Evolutionary conservation across 2,888 invertebrate genomes (phyloP), one percentile per base, ranked within the genome.

Genomic region (Tetragonula carbonaria): DNA sequence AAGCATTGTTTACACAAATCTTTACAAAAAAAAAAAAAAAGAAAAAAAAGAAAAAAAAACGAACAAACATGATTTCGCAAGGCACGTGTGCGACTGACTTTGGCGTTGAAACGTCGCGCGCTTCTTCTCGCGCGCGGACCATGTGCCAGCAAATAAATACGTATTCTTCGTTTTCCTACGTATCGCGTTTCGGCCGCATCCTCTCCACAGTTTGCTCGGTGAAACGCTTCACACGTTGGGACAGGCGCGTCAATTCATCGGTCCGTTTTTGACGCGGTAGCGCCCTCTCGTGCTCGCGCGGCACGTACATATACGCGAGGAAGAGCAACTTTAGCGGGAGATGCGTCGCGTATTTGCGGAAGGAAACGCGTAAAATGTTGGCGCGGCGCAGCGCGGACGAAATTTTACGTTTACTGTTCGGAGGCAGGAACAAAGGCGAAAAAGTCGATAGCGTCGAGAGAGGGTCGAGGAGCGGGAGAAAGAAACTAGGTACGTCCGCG

Each of bases 111-210:
- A 33, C 55, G n/a, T 57, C 33, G 33, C 38, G 71, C 23, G 33
- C 18, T n/a, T 16, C 57, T 13, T 38, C 18, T 45, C 45, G 45
- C 45, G 2, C 11, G 33, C 45, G 45, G 8, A 45, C 45, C 45
- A 8, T 45, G 33, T 14, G 70, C 55, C 68, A 53, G 14, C 28
- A 28, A 80, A 82, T 81, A 81, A 81, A 81, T 81, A 81, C 67
- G 53, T 28, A 28, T 45, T 14, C 45, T 45, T 23, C 11, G 4
- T 23, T 45, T 33, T 45, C 13, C n/a, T 21, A 13, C 51, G 14
- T 21, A 2, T 67, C 28, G 23, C 11, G 23, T 23, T n/a, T 51
- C 23, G 23, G 18, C 8, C 4, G 11, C n/a, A 53, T 0, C 28
- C 23, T 50, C 21, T n/a, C 38, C n/a, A 3, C 33, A 45, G 8